phyloP scores from a whole-genome alignment of 2,113 vertebrate genomes.

The zebrafish (Danio rerio) region GRCz12tu NC_133193.1:51350501-51351000 shows the following conservation, averaged over 20 bases:
- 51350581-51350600: no score
- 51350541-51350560: no score
- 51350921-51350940: conserved; percentile 33
- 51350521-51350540: no score
- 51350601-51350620: no score
- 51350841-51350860: conserved; percentile 72
- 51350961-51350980: conserved; percentile 26
- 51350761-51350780: neutral
- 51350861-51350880: conserved; percentile 66
- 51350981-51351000: conserved; percentile 18
- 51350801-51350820: conserved; percentile 52
- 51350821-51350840: conserved; percentile 61
- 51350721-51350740: neutral
- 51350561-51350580: no score
- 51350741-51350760: neutral
- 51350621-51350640: no score
- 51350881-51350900: conserved; percentile 59
- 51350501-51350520: no score
- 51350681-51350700: no score
- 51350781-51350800: conserved; percentile 33
- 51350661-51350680: no score
- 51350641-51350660: no score
- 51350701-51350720: no score
- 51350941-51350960: neutral
- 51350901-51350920: conserved; percentile 48